Conservation (phyloP, 2,888 invertebrate species). For the Cephus spinipes region DNA sequence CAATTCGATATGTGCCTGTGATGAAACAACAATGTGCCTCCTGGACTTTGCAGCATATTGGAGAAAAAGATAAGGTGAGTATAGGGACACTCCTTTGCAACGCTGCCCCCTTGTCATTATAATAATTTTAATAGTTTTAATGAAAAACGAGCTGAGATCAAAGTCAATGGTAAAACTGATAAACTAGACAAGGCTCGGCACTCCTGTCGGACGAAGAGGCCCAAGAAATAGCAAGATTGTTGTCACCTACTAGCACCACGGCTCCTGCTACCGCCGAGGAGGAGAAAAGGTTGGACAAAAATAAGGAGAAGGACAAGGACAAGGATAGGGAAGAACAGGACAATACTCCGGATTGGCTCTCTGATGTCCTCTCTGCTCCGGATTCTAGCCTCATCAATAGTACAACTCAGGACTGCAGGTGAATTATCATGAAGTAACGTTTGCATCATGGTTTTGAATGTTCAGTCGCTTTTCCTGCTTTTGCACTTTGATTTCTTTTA, state of each 20-base stretch:
- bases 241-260: constrained; percentile 70
- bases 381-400: constrained; percentile 62
- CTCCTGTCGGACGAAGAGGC: constrained; percentile 90
- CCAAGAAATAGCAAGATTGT: constrained; percentile 85
- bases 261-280: constrained; percentile 46
- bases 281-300: constrained; percentile 65
- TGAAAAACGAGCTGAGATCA: constrained; percentile 12
- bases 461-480: neutral
- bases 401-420: constrained; percentile 64
- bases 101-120: neutral
- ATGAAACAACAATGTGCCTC: constrained; percentile 64
- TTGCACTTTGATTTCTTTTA: neutral
- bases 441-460: neutral
- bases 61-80: constrained; percentile 88
- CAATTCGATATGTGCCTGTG: constrained; percentile 39
- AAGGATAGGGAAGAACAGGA: constrained; percentile 64
- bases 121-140: constrained; percentile 6
- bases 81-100: constrained; percentile 25
- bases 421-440: constrained; percentile 30
- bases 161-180: constrained; percentile 43
- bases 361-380: constrained; percentile 72
- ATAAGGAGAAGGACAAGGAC: constrained; percentile 68
- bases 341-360: constrained; percentile 70
- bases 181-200: constrained; percentile 77
- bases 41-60: constrained; percentile 80